Base-by-base conservation (phyloP, 2,113 vertebrate genomes). In the Diadophis punctatus region DNA sequence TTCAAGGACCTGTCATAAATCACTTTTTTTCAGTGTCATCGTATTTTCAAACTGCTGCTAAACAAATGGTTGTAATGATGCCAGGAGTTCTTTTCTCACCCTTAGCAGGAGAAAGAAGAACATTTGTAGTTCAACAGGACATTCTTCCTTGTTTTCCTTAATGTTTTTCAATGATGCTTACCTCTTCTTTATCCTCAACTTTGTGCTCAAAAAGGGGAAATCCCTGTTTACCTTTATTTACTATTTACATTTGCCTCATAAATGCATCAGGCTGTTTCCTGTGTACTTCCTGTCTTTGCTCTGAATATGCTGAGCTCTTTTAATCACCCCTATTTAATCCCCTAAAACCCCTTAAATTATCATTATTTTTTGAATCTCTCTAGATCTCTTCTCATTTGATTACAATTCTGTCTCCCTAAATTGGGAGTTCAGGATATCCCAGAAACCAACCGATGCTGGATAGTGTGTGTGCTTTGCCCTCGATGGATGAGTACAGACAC, bases 311-410 rank as follows among this genome's bases (percentile, higher is more conserved):
- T 49, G 52, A 92, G 52, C 52, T 85, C 39, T 92, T 92, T 89
- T 51, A 90, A 89, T 92, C 74, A 85, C 30, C 48, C 88, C 85
- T 92, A 90, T 92, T 90, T 89, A 92, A 85, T 92, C 63, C 74
- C 85, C 53, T 90, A 86, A 92, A 90, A 22, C 48, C 12, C 46
- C 58, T 86, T 85, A 51, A 51, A 51, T 51, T 48, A 89, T 92
- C 52, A 58, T 58, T 89, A 55, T 89, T 55, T 84, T 84, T 46
- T 52, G 14, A 89, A 89, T 23, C 60, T 92, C 68, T 90, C 88
- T 52, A 56, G 74, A 60, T 84, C 39, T 27, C 27, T 51, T 92
- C 74, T 90, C 88, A 89, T 56, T 60, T 90, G 53, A 60, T 92
- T 90, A 90, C 53, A 86, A 22, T 48, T 90, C 85, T 92, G 43